phyloP scores from a whole-genome alignment of 2,888 invertebrate genomes.

The Phortica magna region DNA sequence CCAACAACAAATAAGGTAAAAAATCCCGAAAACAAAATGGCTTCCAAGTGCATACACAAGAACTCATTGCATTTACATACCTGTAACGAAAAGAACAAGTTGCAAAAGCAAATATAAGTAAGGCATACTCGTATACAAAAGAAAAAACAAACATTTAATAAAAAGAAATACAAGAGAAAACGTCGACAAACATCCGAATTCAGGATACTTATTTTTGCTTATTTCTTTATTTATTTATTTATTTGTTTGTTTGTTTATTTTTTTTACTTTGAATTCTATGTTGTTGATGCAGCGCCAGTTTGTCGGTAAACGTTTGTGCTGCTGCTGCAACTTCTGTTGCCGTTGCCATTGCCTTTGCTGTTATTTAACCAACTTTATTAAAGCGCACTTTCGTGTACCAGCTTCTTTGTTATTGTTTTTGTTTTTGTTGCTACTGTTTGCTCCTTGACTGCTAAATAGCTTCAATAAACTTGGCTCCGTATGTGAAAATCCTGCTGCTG shows the following conservation, averaged over 20 bases:
- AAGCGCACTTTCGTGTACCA: background rate
- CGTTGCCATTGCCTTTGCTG: background rate
- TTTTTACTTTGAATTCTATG: slow-evolving; percentile 24
- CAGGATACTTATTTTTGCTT: slow-evolving; percentile 60
- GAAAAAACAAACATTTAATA: too few species aligned
- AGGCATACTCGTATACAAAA: background rate
- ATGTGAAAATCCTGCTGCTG: slow-evolving; percentile 2
- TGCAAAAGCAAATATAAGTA: slow-evolving; percentile 31
- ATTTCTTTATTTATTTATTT: slow-evolving; percentile 7
- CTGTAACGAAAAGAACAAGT: slow-evolving; percentile 51
- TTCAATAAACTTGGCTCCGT: background rate
- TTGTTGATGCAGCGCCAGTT: slow-evolving; percentile 19
- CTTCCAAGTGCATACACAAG: slow-evolving; percentile 37
- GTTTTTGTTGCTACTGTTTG: slow-evolving; percentile 2
- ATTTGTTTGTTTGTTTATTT: slow-evolving; percentile 39
- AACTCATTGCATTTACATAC: slow-evolving; percentile 49
- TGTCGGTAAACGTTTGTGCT: background rate
- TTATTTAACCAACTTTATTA: slow-evolving; percentile 70
- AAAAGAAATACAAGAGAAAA: slow-evolving; percentile 32
- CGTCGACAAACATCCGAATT: slow-evolving; percentile 58
- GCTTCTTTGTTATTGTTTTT: background rate
- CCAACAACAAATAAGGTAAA: background rate
- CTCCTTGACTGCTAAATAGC: background rate
- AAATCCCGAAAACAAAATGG: slow-evolving; percentile 55
- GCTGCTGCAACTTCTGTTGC: slow-evolving; percentile 36